Evolutionary conservation across 2,888 invertebrate species (phyloP), one percentile per base, ranked within the genome.

Genomic region (Rhamnusium bicolor): DNA sequence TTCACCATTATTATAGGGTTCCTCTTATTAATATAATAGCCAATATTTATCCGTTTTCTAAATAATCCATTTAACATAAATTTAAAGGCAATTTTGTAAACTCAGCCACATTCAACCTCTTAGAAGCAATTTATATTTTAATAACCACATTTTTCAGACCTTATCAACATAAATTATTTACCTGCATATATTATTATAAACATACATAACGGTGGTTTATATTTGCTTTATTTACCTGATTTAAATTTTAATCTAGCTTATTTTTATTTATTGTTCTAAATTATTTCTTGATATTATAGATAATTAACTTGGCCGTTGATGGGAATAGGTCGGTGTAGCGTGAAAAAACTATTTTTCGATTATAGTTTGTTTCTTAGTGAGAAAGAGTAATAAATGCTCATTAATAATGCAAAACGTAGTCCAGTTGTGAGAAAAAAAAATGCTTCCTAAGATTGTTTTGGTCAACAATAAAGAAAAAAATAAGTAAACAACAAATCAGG

Each of bases 11-110:
- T 80, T 79, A 79, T 67, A 75, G 76, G 78, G 71, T 77, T 72
- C 78, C 78, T 60, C 79, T 81, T 81, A 83, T 83, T 82, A 83
- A 80, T 80, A 80, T 82, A 83, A 82, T 82, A 82, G 79, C 83
- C 80, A 81, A 80, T 81, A 78, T 79, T 82, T 83, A 82, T 74
- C 80, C 79, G 81, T 81, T 83, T 83, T 82, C 82, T 83, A 83
- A 83, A 82, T 82, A 81, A 81, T 81, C 81, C 81, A 78, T 83
- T 83, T 83, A 82, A 79, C 82, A 82, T 83, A 82, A 83, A 82
- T 82, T 82, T 81, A 76, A 70, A 77, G 78, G 79, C 78, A 83
- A 83, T 83, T 83, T 81, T 47, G 63, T 63, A 29, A 73, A 73
- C 27, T 65, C 70, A 72, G 68, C 68, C 63, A 46, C 71, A 73